Base-by-base conservation (phyloP, 2,888 invertebrate genomes). In the Drosophila trichaetosa region DNA sequence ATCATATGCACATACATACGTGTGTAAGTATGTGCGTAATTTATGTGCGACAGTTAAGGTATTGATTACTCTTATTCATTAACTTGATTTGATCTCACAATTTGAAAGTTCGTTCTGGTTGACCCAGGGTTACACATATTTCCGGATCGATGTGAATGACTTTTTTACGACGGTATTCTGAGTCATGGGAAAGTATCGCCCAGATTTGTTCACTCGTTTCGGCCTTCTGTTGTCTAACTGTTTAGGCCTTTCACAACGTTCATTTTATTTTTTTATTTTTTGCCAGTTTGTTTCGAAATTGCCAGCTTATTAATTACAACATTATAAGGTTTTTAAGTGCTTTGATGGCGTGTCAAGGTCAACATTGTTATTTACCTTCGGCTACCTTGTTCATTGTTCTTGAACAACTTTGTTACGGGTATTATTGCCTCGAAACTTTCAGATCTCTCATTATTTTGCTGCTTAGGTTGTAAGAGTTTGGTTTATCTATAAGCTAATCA, bases 91-190 rank as follows among this genome's bases (percentile, higher is more conserved):
- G 86, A 85, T 81, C 90, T 88, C 79, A 66, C 56, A 60, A 79
- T 79, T 84, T 42, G 90, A 87, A 88, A 87, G 90, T 85, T 84
- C 87, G 68, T 69, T 84, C 75, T 89, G 76, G 63, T 78, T 80
- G 78, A 80, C 78, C 76, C 67, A 63, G 46, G 60, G 46, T 61
- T 42, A 21, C 21, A 24, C 33, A 58, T 6, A 13, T 63, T 78
- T 80, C 80, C 80, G 80, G 48, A 13, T 40, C 36, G 36, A 59
- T 48, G 56, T 58, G 53, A 58, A 66, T 58, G 36, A 73, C 29
- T 58, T 46, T 51, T 46, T 36, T 31, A 40, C 40, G 40, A 10
- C 10, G 10, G 40, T 54, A 18, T 40, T 29, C 13, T 65, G 38
- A 87, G 68, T 83, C 79, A 76, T 67, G 73, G 63, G 75, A 77